Conservation (phyloP, 2,888 invertebrate genomes). For the Ctenicera cuprea region DNA sequence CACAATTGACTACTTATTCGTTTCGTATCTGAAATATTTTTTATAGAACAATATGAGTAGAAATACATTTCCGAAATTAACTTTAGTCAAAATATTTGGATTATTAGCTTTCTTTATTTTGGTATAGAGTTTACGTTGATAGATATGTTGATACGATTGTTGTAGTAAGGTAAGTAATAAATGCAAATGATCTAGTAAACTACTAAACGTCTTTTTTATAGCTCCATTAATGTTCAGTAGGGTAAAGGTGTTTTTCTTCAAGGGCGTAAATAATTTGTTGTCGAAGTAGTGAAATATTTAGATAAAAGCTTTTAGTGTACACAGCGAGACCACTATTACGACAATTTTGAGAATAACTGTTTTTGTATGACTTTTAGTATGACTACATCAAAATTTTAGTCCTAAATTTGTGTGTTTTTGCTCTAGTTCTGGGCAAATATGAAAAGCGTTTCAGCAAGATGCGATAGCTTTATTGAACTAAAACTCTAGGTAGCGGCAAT, state of each 20-base stretch:
- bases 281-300: constrained; percentile 40
- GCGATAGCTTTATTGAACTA: constrained; percentile 60
- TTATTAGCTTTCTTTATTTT: too few relatives aligned
- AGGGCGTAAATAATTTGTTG: constrained; percentile 36
- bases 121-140: not conserved
- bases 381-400: constrained; percentile 35
- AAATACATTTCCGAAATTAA: not conserved
- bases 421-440: constrained; percentile 38
- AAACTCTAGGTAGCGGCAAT: constrained; percentile 52
- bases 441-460: constrained; percentile 54
- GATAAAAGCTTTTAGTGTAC: constrained; percentile 41
- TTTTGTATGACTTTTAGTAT: constrained; percentile 35
- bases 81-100: not conserved
- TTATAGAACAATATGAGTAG: not conserved
- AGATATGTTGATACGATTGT: constrained; percentile 4
- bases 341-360: constrained; percentile 30
- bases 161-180: constrained; percentile 14
- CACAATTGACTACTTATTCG: not conserved
- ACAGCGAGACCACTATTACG: constrained; percentile 23
- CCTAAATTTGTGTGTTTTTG: constrained; percentile 25
- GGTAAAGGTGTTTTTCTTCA: constrained; percentile 24
- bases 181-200: constrained; percentile 22
- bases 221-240: not conserved
- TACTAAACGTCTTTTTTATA: constrained; percentile 12
- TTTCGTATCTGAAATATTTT: not conserved